Conservation (phyloP, 2,113 vertebrate species). For the Chlorocebus sabaeus region DNA sequence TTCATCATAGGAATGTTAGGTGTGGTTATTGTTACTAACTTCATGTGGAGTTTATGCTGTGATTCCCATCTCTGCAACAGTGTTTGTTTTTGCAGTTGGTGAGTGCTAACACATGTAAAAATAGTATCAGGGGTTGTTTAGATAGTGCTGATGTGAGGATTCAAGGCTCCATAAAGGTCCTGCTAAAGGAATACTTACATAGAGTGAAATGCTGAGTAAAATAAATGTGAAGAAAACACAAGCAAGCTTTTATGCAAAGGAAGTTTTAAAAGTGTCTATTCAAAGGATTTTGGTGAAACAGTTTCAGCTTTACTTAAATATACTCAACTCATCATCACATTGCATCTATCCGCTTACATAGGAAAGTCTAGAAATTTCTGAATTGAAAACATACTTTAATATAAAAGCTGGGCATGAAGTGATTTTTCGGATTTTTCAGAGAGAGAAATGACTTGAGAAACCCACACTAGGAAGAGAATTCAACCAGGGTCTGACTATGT, state of each 20-base stretch:
- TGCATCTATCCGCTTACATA: not conserved
- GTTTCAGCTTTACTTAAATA: not conserved
- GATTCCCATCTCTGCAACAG: fast-evolving
- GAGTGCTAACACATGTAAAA: fast-evolving
- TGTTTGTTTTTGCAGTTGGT: too few species aligned
- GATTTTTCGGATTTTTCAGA: not conserved
- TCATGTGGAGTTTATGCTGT: fast-evolving
- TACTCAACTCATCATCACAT: not conserved
- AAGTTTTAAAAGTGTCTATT: not conserved
- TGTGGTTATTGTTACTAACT: too few species aligned
- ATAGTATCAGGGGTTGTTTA: not conserved
- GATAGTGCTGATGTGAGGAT: not conserved
- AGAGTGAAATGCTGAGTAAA: not conserved
- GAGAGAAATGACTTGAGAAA: not conserved
- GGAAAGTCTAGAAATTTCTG: not conserved
- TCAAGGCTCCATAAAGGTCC: not conserved
- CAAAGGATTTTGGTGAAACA: not conserved
- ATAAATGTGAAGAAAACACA: not conserved
- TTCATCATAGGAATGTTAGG: fast-evolving
- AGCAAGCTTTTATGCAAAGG: not conserved
- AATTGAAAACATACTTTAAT: not conserved
- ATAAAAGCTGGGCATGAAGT: not conserved
- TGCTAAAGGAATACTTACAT: not conserved
- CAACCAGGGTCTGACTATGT: fast-evolving
- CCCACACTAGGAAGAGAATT: too few species aligned